Evolutionary conservation across 2,113 vertebrate genomes (phyloP).

Genomic region (Dicrurus megarhynchus): DNA sequence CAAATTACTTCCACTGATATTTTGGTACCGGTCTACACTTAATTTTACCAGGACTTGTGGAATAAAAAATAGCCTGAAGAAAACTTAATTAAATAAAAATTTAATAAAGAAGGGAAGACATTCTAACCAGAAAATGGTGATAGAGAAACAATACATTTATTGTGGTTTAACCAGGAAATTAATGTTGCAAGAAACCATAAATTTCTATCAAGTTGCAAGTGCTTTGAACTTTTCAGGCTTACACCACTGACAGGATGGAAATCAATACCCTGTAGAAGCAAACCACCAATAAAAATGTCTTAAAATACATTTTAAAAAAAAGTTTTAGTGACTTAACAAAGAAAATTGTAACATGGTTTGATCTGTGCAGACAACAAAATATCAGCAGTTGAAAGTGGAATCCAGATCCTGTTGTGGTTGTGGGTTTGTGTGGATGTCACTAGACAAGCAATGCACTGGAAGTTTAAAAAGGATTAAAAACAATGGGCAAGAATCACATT

Average conservation of each 20-base stretch:
- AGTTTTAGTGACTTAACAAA: neutral
- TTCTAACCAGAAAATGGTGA: neutral
- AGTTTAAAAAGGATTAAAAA: neutral
- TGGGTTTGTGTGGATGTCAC: fast-evolving
- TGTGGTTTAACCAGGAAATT: neutral
- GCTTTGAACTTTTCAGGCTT: neutral
- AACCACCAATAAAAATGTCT: neutral
- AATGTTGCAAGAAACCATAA: neutral
- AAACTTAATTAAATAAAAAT: neutral
- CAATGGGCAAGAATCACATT: neutral
- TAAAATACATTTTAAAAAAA: neutral
- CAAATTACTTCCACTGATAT: neutral
- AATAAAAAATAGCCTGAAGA: neutral
- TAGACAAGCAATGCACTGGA: neutral
- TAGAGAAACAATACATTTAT: neutral
- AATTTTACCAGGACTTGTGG: neutral
- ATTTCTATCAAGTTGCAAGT: neutral
- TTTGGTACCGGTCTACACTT: neutral
- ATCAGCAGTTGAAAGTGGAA: neutral
- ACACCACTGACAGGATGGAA: neutral
- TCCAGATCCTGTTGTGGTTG: neutral
- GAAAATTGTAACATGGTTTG: neutral
- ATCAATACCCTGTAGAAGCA: neutral
- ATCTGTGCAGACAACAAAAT: neutral
- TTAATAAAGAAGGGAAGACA: neutral